These are phyloP conservation scores for Xenopus petersii DNA, from an alignment of 2,797 vertebrate species.

Conservation along the genomic window DNA sequence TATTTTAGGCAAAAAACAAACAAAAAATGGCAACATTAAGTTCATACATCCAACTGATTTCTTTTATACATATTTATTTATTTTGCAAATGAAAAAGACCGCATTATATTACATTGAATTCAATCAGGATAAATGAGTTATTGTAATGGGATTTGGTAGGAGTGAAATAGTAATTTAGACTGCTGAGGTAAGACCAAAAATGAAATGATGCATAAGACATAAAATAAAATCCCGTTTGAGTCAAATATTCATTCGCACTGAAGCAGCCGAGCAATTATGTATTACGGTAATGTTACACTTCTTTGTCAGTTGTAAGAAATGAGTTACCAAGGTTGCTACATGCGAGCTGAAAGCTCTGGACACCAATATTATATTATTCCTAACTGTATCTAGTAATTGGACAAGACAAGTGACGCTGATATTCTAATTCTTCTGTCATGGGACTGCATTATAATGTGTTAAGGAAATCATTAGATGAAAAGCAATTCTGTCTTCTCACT, in stretches of 20 bases:
- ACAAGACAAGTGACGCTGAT: neutral
- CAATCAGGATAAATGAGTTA: slow-evolving; percentile 5
- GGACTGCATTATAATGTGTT: neutral
- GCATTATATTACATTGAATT: neutral
- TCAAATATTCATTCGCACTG: slow-evolving; percentile 4
- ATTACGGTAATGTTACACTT: neutral
- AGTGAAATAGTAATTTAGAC: slow-evolving; percentile 12
- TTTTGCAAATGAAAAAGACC: neutral
- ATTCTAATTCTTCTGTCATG: neutral
- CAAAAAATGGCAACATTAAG: no score
- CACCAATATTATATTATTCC: neutral
- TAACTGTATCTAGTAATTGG: neutral
- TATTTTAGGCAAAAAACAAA: no score
- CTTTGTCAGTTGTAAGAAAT: neutral
- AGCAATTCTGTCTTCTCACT: no score
- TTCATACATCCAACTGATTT: no score
- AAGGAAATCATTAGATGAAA: neutral
- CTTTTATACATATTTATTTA: no score
- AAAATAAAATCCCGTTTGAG: slow-evolving; percentile 1
- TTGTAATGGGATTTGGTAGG: slow-evolving; percentile 6
- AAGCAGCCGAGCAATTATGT: neutral
- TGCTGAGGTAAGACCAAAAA: slow-evolving; percentile 3
- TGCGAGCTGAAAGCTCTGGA: neutral
- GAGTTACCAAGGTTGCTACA: no score
- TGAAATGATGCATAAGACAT: neutral